These are phyloP conservation scores for Cyclopterus lumpus DNA, from an alignment of 2,797 vertebrate species.

Conservation along the genomic window DNA sequence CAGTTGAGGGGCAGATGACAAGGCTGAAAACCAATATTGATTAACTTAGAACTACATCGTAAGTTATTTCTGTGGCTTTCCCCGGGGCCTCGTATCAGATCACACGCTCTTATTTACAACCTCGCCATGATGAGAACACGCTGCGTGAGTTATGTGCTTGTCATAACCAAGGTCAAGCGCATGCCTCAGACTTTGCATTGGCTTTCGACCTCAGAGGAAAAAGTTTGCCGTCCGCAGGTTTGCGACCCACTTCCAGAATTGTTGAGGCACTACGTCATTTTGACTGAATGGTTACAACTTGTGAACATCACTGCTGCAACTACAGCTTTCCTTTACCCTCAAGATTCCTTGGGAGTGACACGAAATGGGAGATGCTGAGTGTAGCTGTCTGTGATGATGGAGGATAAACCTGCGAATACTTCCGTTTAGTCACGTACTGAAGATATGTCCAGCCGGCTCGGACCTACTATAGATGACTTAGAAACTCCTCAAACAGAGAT, in stretches of 20 bases:
- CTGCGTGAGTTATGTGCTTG: constrained; percentile 29
- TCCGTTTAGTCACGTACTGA: neutral
- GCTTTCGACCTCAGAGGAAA: constrained; percentile 24
- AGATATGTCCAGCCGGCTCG: neutral
- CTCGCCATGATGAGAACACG: constrained; percentile 1
- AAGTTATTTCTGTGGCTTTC: neutral
- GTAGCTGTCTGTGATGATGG: constrained; percentile 5
- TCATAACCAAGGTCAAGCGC: constrained; percentile 25
- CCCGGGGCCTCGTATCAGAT: neutral
- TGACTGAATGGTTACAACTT: constrained; percentile 40
- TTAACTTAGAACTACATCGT: neutral
- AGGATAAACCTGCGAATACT: neutral
- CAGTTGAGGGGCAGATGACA: neutral
- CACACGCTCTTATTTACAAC: neutral
- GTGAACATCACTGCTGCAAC: constrained; percentile 19
- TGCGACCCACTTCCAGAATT: constrained; percentile 49
- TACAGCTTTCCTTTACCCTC: constrained; percentile 6
- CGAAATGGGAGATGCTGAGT: constrained; percentile 5
- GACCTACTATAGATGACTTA: neutral
- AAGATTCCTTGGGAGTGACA: constrained; percentile 28
- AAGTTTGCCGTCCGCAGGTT: constrained; percentile 24
- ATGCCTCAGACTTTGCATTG: constrained; percentile 13
- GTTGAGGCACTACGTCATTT: constrained; percentile 34
- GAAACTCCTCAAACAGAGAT: neutral
- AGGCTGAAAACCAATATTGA: neutral